Percentiles rank a stretch among this genome's conserved stretches.
These are phyloP conservation scores for Plutella xylostella DNA, from an alignment of 2,888 invertebrate species.

Conservation along the genomic window DNA sequence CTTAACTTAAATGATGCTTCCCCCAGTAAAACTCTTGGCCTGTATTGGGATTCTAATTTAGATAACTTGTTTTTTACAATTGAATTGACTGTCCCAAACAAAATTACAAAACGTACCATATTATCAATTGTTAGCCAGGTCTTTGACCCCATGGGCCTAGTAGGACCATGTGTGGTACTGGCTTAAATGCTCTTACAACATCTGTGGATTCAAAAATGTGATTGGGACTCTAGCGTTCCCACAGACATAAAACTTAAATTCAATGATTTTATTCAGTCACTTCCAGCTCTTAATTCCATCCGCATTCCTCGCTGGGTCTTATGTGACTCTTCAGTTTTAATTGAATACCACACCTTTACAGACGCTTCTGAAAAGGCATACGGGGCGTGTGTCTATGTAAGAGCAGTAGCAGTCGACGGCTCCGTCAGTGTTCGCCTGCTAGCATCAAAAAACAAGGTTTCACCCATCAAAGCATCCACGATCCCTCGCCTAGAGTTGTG, in stretches of 20 bases:
- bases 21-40: background rate
- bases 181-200: constrained; percentile 1
- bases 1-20: background rate
- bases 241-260: constrained; percentile 1
- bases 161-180: constrained; percentile 9
- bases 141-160: constrained; percentile 12
- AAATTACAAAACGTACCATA: background rate
- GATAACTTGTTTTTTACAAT: background rate
- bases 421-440: constrained; percentile 2
- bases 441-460: constrained; percentile 8
- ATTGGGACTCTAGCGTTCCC: constrained; percentile 12
- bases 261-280: constrained; percentile 1
- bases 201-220: background rate
- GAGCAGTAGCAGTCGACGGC: background rate
- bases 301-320: constrained; percentile 7
- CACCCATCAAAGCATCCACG: constrained; percentile 3
- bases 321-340: background rate
- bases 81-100: background rate
- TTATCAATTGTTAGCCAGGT: background rate
- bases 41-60: background rate
- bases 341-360: constrained; percentile 9
- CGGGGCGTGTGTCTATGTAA: constrained; percentile 11
- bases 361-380: constrained; percentile 8
- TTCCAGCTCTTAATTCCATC: constrained; percentile 1
- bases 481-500: constrained; percentile 9